phyloP scores from a whole-genome alignment of 2,888 invertebrate species.

The Autographa gamma region DNA sequence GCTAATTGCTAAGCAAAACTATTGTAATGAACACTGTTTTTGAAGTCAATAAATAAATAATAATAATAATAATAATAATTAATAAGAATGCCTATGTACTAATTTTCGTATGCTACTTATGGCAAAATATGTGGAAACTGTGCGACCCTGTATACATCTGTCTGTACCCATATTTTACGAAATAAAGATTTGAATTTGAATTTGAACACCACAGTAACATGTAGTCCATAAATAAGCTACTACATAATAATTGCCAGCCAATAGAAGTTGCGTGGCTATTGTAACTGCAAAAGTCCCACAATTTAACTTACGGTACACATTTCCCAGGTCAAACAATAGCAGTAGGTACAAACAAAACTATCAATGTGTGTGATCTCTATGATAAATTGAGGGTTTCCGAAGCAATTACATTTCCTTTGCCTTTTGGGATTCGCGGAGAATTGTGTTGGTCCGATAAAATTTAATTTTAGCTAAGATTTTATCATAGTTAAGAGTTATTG shows the following conservation, averaged over 20 bases:
- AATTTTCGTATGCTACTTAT: too few species aligned
- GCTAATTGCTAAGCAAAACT: too few species aligned
- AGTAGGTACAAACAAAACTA: constrained; percentile 21
- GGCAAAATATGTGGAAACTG: too few species aligned
- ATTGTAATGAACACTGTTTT: too few species aligned
- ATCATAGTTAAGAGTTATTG: neutral
- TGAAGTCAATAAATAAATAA: too few species aligned
- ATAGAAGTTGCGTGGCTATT: neutral
- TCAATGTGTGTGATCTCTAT: constrained; percentile 33
- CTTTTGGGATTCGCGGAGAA: neutral
- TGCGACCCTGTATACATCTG: too few species aligned
- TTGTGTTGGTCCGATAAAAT: neutral
- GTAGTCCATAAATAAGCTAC: neutral
- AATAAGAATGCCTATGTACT: too few species aligned
- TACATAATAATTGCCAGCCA: neutral
- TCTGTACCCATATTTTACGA: too few species aligned
- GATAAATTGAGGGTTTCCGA: constrained; percentile 28
- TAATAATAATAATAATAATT: too few species aligned
- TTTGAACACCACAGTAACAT: neutral
- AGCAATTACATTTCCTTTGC: constrained; percentile 2
- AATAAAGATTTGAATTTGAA: too few species aligned
- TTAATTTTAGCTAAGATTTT: neutral
- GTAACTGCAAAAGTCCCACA: neutral
- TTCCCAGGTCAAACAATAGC: neutral
- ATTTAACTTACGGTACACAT: constrained; percentile 1